These are phyloP conservation scores for Solenodon paradoxus DNA, from an alignment of 2,113 vertebrate species.

Conservation along the genomic window DNA sequence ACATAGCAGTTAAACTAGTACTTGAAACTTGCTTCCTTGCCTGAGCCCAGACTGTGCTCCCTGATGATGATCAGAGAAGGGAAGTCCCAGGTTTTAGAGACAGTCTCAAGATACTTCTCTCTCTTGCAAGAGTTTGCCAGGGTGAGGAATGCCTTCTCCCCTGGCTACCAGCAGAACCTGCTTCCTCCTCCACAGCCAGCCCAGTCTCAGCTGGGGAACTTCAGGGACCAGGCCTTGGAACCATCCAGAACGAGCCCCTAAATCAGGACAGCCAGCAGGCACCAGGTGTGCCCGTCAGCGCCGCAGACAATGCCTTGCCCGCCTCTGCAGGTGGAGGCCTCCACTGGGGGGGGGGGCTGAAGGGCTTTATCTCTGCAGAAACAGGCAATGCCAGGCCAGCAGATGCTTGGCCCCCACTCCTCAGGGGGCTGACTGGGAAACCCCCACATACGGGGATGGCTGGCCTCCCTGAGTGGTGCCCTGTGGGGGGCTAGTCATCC, in stretches of 20 bases:
- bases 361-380: conserved; percentile 12
- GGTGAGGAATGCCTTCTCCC: not conserved
- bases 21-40: not conserved
- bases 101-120: not conserved
- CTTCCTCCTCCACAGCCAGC: not conserved
- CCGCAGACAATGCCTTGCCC: conserved; percentile 8
- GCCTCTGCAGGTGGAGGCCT: conserved; percentile 46
- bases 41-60: not conserved
- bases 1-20: not conserved
- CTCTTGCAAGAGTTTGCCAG: not conserved
- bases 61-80: not conserved
- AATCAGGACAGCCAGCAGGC: conserved; percentile 66
- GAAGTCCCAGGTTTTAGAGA: not conserved
- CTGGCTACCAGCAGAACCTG: not conserved
- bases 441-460: conserved; percentile 38
- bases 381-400: conserved; percentile 55
- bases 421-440: conserved; percentile 43
- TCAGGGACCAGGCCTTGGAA: conserved; percentile 1
- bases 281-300: conserved; percentile 56
- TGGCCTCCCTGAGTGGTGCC: not conserved
- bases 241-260: conserved; percentile 48
- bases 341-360: not conserved
- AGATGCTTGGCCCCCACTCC: conserved; percentile 49
- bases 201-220: conserved; percentile 43
- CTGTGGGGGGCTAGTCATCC: not conserved